Base-by-base conservation (phyloP, 2,113 vertebrate species). In the Colinus virginianus region DNA sequence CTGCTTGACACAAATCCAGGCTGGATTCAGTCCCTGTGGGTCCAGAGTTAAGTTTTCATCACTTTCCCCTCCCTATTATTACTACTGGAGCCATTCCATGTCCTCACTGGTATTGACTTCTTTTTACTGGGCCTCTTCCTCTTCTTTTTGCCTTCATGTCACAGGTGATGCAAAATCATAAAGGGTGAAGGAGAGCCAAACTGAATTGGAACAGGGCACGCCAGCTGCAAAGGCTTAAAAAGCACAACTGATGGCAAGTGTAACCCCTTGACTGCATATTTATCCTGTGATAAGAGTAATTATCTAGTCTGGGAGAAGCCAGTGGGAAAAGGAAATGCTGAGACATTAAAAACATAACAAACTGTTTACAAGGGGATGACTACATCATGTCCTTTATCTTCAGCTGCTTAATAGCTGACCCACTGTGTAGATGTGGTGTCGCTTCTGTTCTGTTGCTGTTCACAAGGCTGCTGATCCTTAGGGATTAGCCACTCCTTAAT, bases 341-440 rank as follows among this genome's bases (percentile, higher is more conserved):
- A 81, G 84, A 91, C 87, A 78, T 84, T 81, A 95, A 93, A 70
- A 84, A 86, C 70, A 46, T 94, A 95, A 91, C 9, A 71, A 93
- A 49, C 92, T 93, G 70, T 94, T 94, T 94, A 82, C 90, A 94
- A 94, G 78, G 51, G 45, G 23, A 9, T 48, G 8, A 5, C 70
- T 78, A 68, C 17, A 59, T 43, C 28, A 4, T 9, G 40, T 49
- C 34, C 56, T 75, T 48, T 28, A 10, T 46, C 22, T 42, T 4
- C 51, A 56, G 42, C 26, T 34, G n/a, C 32, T 59, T 49, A 43
- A 59, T 43, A 61, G 34, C 51, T 70, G 78, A 90, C 28, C 40
- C 68, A 48, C 34, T 7, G 3, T 0, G 22, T 4, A 19, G 58
- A 76, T 11, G 7, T 48, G 75, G 61, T 7, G 70, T n/a, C 34